Conservation (phyloP, 2,113 vertebrate species). For the Zapornia atra region DNA sequence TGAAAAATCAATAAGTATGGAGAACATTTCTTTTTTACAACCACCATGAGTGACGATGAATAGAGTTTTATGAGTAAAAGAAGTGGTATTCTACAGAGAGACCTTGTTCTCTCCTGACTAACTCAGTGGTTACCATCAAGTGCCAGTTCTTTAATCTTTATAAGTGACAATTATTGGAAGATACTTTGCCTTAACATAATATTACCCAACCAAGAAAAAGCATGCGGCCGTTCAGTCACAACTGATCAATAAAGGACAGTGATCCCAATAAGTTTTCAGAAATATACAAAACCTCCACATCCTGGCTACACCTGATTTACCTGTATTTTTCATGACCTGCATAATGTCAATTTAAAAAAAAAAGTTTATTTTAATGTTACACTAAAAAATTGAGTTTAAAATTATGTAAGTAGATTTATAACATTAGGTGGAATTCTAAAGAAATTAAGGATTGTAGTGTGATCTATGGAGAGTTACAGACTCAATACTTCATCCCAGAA, state of each 20-base stretch:
- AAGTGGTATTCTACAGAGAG: background rate
- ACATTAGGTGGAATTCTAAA: background rate
- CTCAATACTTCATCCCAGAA: background rate
- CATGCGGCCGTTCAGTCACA: background rate
- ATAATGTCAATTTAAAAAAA: background rate
- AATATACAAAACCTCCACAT: background rate
- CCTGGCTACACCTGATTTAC: background rate
- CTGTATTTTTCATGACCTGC: background rate
- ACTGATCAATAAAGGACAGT: background rate
- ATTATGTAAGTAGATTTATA: background rate
- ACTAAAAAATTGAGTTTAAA: background rate
- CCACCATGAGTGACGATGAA: background rate
- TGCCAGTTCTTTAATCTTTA: background rate
- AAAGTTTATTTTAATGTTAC: background rate
- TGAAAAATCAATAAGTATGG: background rate
- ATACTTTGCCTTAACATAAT: background rate
- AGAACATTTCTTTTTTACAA: background rate
- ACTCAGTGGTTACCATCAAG: background rate
- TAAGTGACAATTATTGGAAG: background rate
- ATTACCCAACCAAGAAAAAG: background rate
- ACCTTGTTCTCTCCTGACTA: background rate
- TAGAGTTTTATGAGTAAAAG: background rate
- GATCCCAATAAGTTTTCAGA: background rate
- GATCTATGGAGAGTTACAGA: background rate
- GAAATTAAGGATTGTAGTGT: background rate